Conservation (phyloP, 2,888 invertebrate species). For the Andrena bucephala region DNA sequence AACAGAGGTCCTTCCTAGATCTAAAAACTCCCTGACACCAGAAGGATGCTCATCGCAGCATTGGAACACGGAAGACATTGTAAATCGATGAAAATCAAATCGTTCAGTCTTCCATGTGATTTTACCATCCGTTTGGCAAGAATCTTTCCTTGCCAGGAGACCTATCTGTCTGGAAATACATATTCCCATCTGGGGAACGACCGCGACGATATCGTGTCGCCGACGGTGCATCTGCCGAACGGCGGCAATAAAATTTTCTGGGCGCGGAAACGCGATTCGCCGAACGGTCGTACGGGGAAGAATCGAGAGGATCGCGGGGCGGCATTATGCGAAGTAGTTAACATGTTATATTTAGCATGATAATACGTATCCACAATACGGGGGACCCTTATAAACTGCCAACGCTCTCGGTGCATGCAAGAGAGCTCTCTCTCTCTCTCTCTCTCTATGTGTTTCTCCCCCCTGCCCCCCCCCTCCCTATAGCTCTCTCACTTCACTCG, state of each 20-base stretch:
- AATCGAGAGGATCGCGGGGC: conserved; percentile 69
- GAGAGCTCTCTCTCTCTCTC: conserved; percentile 47
- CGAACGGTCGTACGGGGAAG: conserved; percentile 64
- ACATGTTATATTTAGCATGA: conserved; percentile 85
- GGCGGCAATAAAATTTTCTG: conserved; percentile 71
- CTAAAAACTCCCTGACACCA: too few relatives aligned
- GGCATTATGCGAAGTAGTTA: conserved; percentile 89
- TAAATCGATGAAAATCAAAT: too few relatives aligned
- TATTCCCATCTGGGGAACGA: conserved; percentile 26
- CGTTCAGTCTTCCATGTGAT: neutral
- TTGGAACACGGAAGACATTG: too few relatives aligned
- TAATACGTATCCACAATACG: conserved; percentile 84
- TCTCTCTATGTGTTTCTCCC: too few relatives aligned
- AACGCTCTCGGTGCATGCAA: conserved; percentile 76
- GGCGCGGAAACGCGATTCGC: conserved; percentile 71
- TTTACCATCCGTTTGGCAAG: neutral
- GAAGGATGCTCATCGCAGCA: too few relatives aligned
- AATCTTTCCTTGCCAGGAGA: too few relatives aligned
- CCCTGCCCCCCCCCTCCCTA: conserved; percentile 29
- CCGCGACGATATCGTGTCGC: neutral
- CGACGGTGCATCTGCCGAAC: conserved; percentile 64
- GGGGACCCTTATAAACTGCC: conserved; percentile 84
- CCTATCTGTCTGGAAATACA: too few relatives aligned
- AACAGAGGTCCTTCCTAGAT: too few relatives aligned
- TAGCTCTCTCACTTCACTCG: conserved; percentile 53